These are phyloP conservation scores for Bovichtus diacanthus DNA, from an alignment of 2,797 vertebrate genomes.

Conservation along the genomic window DNA sequence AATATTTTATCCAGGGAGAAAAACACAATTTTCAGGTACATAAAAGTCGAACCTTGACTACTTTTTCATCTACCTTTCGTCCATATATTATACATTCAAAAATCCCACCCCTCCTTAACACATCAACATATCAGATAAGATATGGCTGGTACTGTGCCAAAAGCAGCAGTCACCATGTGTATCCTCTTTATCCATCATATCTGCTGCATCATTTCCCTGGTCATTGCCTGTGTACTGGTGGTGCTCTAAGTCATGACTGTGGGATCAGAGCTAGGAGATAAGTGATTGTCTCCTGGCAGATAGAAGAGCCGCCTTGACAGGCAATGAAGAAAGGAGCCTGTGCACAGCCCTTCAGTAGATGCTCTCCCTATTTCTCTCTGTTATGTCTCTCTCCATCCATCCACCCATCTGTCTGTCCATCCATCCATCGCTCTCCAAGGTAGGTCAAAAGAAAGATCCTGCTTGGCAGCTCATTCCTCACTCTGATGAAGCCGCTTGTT, in stretches of 20 bases:
- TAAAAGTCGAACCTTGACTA: conserved; percentile 46
- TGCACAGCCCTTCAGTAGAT: conserved; percentile 55
- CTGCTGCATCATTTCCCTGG: conserved; percentile 70
- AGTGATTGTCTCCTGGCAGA: conserved; percentile 73
- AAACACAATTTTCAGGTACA: conserved; percentile 59
- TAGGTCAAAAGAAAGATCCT: conserved; percentile 83
- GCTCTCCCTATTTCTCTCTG: conserved; percentile 52
- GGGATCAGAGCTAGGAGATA: conserved; percentile 65
- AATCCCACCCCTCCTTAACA: neutral
- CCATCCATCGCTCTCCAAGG: conserved; percentile 68
- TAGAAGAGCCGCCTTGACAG: conserved; percentile 59
- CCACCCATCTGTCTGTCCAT: conserved; percentile 50
- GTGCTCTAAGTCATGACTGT: conserved; percentile 67
- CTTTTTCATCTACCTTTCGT: conserved; percentile 51
- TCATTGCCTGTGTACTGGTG: conserved; percentile 66
- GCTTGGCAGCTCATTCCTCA: conserved; percentile 81
- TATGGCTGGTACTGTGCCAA: conserved; percentile 43
- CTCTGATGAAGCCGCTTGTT: conserved; percentile 85
- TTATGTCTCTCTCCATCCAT: conserved; percentile 48
- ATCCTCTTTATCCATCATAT: conserved; percentile 69
- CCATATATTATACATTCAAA: conserved; percentile 27
- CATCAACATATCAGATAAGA: conserved; percentile 36
- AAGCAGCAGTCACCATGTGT: conserved; percentile 57
- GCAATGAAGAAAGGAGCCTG: conserved; percentile 58
- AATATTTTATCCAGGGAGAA: conserved; percentile 62